These are phyloP conservation scores for Anagyrus pseudococci DNA, from an alignment of 2,888 invertebrate genomes.

Conservation along the genomic window DNA sequence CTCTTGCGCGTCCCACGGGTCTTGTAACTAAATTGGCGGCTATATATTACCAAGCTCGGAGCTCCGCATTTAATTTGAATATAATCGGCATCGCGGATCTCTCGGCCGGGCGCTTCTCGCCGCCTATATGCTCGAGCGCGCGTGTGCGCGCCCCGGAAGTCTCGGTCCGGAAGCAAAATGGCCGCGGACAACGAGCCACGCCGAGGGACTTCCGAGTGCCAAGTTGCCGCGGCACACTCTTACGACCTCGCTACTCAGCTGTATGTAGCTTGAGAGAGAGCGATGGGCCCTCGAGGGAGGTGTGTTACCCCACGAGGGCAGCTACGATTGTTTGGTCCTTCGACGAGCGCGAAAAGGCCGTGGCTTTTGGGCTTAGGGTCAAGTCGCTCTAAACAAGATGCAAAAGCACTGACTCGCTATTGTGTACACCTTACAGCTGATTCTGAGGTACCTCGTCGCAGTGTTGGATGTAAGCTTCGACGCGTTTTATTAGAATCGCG, in stretches of 20 bases:
- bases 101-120: constrained; percentile 59
- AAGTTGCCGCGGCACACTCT: constrained; percentile 53
- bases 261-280: too few relatives aligned
- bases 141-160: constrained; percentile 54
- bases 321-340: too few relatives aligned
- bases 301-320: too few relatives aligned
- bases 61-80: constrained; percentile 62
- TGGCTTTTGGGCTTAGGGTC: too few relatives aligned
- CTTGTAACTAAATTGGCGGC: constrained; percentile 61
- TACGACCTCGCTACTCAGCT: not conserved
- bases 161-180: constrained; percentile 60
- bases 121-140: constrained; percentile 43
- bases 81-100: constrained; percentile 61
- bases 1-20: constrained; percentile 48
- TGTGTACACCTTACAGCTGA: too few relatives aligned
- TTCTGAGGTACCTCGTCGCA: too few relatives aligned
- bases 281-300: too few relatives aligned
- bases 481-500: too few relatives aligned
- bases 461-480: too few relatives aligned
- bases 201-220: constrained; percentile 38
- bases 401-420: too few relatives aligned
- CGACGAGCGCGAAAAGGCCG: too few relatives aligned
- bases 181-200: constrained; percentile 44
- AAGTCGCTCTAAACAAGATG: too few relatives aligned
- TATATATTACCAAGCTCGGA: constrained; percentile 61